Base-by-base conservation (phyloP, 2,113 vertebrate species). In the Peromyscus maniculatus region DNA sequence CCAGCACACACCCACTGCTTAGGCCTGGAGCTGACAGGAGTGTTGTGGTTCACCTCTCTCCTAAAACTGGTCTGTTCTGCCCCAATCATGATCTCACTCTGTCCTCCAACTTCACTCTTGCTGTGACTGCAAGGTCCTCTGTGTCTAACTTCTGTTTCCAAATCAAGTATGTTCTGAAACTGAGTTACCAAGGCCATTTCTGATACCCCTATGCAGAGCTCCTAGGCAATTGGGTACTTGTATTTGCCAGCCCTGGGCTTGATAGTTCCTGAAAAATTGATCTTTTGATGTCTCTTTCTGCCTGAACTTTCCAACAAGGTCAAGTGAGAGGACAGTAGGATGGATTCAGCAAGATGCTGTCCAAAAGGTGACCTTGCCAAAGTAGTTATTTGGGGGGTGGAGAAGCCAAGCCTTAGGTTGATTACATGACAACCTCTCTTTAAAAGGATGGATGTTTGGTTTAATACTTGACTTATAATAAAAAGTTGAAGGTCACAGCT, bases 401-500 rank as follows among this genome's bases (percentile, higher is more conserved):
- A 69, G 31, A 89, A 90, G 19, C 21, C 66, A 84, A 69, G 66
- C 69, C 46, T 67, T 89, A 77, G n/a, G 57, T 93, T 77, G 91
- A 95, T 78, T 93, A 15, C 21, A 71, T 19, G 55, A 39, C 83
- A 95, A 87, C 52, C 13, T 93, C 66, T 92, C 17, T 97, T 94
- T 97, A 93, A 89, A 93, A 95, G 77, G 84, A 96, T 94, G 66
- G 90, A 26, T 84, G 10, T 84, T 96, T 92, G 90, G 87, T 84
- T 89, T 96, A 92, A 90, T 97, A 72, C 87, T 97, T 97, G 97
- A 97, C 95, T 36, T 77, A 98, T 96, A 96, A 12, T 64, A 89
- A 92, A 57, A 96, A 95, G 95, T 97, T 98, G 36, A 96, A 98
- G 74, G 95, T 97, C 92, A 91, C 33, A 93, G 91, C 89, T 95